phyloP scores from a whole-genome alignment of 37 sponge, comb jelly and placozoan species.

The Ephydatia muelleri region DNA sequence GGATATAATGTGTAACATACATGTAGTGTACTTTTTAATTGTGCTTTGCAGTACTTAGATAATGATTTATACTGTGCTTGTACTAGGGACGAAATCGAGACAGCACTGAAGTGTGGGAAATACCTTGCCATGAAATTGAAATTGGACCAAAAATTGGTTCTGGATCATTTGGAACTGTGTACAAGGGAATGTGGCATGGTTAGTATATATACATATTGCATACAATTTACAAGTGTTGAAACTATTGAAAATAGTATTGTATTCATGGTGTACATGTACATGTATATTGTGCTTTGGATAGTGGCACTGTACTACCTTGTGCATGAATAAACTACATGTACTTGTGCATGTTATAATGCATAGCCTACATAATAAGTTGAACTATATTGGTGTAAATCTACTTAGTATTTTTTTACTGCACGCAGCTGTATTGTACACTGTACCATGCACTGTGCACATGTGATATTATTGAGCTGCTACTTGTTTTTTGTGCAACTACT shows the following conservation, averaged over 20 bases:
- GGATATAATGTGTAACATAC: neutral
- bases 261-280: neutral
- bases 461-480: too few relatives aligned
- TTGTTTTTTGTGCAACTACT: too few relatives aligned
- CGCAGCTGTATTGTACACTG: too few relatives aligned
- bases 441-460: too few relatives aligned
- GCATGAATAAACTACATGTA: neutral
- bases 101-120: constrained; percentile 73
- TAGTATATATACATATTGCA: neutral
- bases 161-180: constrained; percentile 98
- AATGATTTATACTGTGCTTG: too few relatives aligned
- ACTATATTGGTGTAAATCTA: neutral
- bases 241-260: neutral
- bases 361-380: neutral
- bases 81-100: constrained; percentile 35
- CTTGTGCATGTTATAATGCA: neutral
- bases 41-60: neutral
- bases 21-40: neutral
- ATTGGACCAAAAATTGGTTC: constrained; percentile 89
- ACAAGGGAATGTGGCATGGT: constrained; percentile 97
- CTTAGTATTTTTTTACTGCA: too few relatives aligned
- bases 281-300: too few relatives aligned
- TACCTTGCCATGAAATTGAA: constrained; percentile 63
- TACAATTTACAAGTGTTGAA: neutral
- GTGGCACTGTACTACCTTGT: too few relatives aligned